Base-by-base conservation (phyloP, 2,113 vertebrate genomes). In the Gorsachius goisagi region DNA sequence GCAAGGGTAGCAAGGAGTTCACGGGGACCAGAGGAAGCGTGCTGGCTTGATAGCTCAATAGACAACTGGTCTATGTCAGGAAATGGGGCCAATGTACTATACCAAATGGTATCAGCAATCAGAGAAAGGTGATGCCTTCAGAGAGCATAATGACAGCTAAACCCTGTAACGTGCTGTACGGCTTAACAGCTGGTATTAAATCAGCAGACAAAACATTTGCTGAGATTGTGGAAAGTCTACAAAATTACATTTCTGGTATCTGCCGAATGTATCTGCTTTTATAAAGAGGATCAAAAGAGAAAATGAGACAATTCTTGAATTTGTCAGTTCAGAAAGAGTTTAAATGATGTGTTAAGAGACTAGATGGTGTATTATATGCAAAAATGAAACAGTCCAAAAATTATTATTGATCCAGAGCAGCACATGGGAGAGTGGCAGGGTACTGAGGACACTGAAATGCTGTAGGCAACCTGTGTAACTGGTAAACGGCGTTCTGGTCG, bases 181-280 rank as follows among this genome's bases (percentile, higher is more conserved):
- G 72, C 92, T 95, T 93, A 95, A 80, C 88, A 93, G 85, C 71
- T 67, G 82, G 67, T 80, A 71, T 86, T 96, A 96, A 96, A 96
- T 94, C 88, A 88, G 59, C 91, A 94, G 90, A 90, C 78, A 94
- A 94, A 96, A 94, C 72, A 83, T 93, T 86, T 96, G 96, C 95
- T 92, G 88, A 95, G 96, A 59, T 35, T 12, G 83, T 96, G 55
- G 67, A 93, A 95, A 96, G 64, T 92, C 78, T 93, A 56, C 58
- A 82, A 64, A 94, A 90, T 93, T 88, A 90, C 90, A 50, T 96
- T 79, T 88, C 55, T 67, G 50, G 32, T 90, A 87, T 88, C 77
- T 91, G 81, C 77, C 5, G 39, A 88, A 82, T 33, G 35, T 69
- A 72, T 58, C 85, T 86, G 72, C 63, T 67, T 71, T 83, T 83